phyloP scores from a whole-genome alignment of 1,140 invertebrate genomes.

The Drosophila suzukii region DNA sequence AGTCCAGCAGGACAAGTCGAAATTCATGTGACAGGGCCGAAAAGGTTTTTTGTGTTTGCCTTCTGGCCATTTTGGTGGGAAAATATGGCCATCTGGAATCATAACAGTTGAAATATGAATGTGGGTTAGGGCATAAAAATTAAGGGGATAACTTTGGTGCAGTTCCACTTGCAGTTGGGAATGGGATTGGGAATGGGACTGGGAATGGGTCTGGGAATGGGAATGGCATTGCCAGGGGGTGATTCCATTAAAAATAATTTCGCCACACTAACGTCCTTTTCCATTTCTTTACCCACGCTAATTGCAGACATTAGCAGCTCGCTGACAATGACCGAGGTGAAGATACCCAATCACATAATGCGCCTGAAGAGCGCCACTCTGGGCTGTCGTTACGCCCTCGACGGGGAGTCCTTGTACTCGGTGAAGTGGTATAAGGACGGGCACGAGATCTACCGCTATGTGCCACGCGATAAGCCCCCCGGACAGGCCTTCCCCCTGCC shows the following conservation, averaged over 20 bases:
- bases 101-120: conserved; percentile 34
- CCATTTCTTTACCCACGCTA: conserved; percentile 37
- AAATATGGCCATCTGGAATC: conserved; percentile 43
- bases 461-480: conserved; percentile 89
- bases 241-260: conserved; percentile 60
- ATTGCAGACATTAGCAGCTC: conserved; percentile 85
- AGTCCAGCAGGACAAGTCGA: conserved; percentile 63
- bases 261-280: conserved; percentile 43
- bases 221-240: conserved; percentile 6
- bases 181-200: background rate
- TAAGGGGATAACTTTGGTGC: conserved; percentile 21
- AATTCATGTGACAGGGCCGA: conserved; percentile 69
- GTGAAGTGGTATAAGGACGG: conserved; percentile 96
- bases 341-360: conserved; percentile 89
- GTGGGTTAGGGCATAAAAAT: conserved; percentile 37
- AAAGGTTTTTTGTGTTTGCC: conserved; percentile 38
- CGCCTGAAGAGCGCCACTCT: conserved; percentile 88
- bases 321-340: conserved; percentile 88
- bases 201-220: conserved; percentile 1
- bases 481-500: conserved; percentile 90
- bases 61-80: conserved; percentile 58
- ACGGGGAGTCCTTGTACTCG: conserved; percentile 91
- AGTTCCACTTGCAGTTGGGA: conserved; percentile 9
- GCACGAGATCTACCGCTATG: conserved; percentile 93
- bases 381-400: conserved; percentile 92